Base-by-base conservation (phyloP, 2,113 vertebrate species). In the Oncorhynchus keta region DNA sequence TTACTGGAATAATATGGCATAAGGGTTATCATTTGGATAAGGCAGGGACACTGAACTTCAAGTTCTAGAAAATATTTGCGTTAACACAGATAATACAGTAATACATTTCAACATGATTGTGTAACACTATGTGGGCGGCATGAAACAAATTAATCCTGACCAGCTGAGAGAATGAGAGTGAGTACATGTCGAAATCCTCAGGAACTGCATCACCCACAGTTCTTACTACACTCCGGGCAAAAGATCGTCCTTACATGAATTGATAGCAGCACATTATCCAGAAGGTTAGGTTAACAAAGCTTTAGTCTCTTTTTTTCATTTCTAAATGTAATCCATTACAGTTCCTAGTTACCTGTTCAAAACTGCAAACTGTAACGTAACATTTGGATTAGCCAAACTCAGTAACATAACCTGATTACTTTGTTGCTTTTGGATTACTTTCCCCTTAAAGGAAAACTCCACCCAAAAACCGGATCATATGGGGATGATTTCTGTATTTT, bases 221-320 rank as follows among this genome's bases (percentile, higher is more conserved):
- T 88, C 82, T 81, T 82, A 80, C 55, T 7, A 75, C 59, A 75
- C 87, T 88, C 80, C 80, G 28, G 87, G 87, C 85, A 84, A 85
- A 85, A 83, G 69, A 89, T 85, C 85, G 87, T 90, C 87, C 68
- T 70, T 70, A 87, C 89, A 87, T 83, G 87, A 73, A 81, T 84
- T 66, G 80, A 80, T 69, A 74, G 61, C 83, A 83, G 80, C 79
- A 79, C 76, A 64, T 76, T 76, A 61, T 18, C 14, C 14, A 55
- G 12, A 18, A 55, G 51, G 3, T 55, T 16, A 16, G 16, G 3
- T 55, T 18, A 55, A 55, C 51, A 55, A 55, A 55, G 51, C 51
- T 3, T 28, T 28, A 28, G 28, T 28, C 28, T 28, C 28, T 28
- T 28, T 28, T 28, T 28, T 28, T 28, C 28, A 28, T 45, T 45